Evolutionary conservation across 2,113 vertebrate species (phyloP).

Genomic region (Pelmatolapia mariae): DNA sequence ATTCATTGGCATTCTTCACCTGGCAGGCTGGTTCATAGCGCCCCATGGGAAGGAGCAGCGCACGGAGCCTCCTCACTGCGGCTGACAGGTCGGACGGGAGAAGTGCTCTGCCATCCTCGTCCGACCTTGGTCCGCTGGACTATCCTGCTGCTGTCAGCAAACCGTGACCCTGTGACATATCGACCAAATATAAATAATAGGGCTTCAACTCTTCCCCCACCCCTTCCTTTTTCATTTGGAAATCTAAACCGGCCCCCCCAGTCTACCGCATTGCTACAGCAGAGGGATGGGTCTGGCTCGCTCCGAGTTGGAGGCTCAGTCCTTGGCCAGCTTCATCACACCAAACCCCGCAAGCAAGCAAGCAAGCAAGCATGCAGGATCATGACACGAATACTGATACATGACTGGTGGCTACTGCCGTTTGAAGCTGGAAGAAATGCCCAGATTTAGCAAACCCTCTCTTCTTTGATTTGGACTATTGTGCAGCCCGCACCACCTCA

Average conservation of each 20-base stretch:
- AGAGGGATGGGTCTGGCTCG: neutral
- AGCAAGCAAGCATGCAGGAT: neutral
- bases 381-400: slow-evolving; percentile 18
- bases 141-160: slow-evolving; percentile 55
- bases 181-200: slow-evolving; percentile 58
- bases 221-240: slow-evolving; percentile 6
- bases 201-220: slow-evolving; percentile 18
- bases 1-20: slow-evolving; percentile 62
- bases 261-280: slow-evolving; percentile 58
- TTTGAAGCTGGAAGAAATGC: neutral
- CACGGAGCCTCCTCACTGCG: slow-evolving; percentile 10
- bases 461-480: neutral
- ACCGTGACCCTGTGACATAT: slow-evolving; percentile 52
- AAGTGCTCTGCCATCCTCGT: neutral
- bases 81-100: slow-evolving; percentile 13
- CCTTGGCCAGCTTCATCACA: neutral
- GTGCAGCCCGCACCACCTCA: neutral
- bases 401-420: neutral
- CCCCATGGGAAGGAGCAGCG: slow-evolving; percentile 4
- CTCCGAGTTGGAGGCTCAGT: neutral
- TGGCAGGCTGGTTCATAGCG: slow-evolving; percentile 39
- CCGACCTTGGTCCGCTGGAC: slow-evolving; percentile 52
- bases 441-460: neutral
- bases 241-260: slow-evolving; percentile 17
- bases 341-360: neutral